Percentiles rank a stretch among this genome's conserved stretches.
phyloP scores from a whole-genome alignment of 2,113 vertebrate species.

The Mus musculus region DNA sequence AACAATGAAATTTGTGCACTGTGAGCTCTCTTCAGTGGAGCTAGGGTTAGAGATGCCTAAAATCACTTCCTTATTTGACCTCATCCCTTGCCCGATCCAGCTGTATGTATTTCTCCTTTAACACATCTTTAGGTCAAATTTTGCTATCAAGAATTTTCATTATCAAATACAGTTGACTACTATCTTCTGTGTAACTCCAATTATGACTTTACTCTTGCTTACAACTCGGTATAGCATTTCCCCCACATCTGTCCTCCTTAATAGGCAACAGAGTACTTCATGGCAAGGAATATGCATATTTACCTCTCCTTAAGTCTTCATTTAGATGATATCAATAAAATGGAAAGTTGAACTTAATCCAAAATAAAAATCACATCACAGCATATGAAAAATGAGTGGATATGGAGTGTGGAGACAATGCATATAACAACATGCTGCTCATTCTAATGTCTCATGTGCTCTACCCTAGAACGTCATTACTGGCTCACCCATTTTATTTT shows the following conservation, averaged over 20 bases:
- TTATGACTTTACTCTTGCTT: conserved; percentile 22
- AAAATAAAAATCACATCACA: not conserved
- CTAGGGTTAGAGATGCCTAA: not conserved
- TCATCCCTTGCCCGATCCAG: not conserved
- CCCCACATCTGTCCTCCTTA: not conserved
- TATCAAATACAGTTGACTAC: not conserved
- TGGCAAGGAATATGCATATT: not conserved
- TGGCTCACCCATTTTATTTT: not conserved
- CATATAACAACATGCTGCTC: not conserved
- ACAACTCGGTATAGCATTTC: not conserved
- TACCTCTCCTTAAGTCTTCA: not conserved
- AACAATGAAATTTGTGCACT: not conserved
- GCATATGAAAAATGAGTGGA: not conserved
- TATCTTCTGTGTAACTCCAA: not conserved
- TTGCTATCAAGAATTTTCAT: not conserved
- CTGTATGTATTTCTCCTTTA: not conserved
- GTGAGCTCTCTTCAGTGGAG: not conserved
- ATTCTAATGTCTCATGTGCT: not conserved
- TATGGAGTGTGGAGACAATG: not conserved
- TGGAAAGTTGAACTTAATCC: conserved; percentile 18
- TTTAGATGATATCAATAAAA: conserved; percentile 12
- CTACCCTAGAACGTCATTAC: not conserved
- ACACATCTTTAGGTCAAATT: not conserved
- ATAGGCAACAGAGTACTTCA: not conserved
- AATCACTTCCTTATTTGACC: not conserved